Evolutionary conservation across 2,888 invertebrate species (phyloP), one percentile per base, ranked within the genome.

Genomic region (Matsumyia berberina): DNA sequence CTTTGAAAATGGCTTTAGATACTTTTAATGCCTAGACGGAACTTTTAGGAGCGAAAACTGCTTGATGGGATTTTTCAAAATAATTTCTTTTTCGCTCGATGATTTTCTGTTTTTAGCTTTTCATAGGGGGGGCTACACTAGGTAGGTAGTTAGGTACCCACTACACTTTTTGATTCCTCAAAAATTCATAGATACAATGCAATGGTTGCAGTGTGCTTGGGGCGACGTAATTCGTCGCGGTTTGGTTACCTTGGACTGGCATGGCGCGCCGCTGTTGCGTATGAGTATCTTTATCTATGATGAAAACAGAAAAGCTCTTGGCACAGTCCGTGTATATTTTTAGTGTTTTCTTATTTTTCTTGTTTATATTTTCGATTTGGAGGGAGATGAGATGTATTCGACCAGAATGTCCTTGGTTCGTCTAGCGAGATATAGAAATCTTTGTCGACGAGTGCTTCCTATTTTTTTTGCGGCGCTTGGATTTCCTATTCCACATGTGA

Each of bases 181-280:
- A 76, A 58, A 77, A 35, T 15, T 31, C 31, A 15, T 49, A 55
- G 74, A 46, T 29, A 51, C 24, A 69, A 46, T 66, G 55, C 69
- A 78, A 51, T 49, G 39, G 51, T 0, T 31, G 4, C 9, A 42
- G 33, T 44, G 42, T 19, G 44, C 42, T 44, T 15, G 19, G 12
- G 53, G 39, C 67, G 64, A 78, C 67, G 55, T 53, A 73, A 67
- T 67, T 82, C 69, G 62, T 74, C 62, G 64, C 67, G 60, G 78
- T 79, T 69, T 69, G 79, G 44, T 85, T 85, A 74, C 79, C 83
- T 85, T 85, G 83, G 58, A 58, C 58, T 82, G 58, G 7, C 60
- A 53, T 53, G 37, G 66, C 35, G 35, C 67, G 51, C 62, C 17
- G 67, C 37, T 72, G 69, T 74, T 85, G 73, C 67, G 67, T 79